phyloP scores from a whole-genome alignment of 2,113 vertebrate genomes.

The Pterophyllum scalare region DNA sequence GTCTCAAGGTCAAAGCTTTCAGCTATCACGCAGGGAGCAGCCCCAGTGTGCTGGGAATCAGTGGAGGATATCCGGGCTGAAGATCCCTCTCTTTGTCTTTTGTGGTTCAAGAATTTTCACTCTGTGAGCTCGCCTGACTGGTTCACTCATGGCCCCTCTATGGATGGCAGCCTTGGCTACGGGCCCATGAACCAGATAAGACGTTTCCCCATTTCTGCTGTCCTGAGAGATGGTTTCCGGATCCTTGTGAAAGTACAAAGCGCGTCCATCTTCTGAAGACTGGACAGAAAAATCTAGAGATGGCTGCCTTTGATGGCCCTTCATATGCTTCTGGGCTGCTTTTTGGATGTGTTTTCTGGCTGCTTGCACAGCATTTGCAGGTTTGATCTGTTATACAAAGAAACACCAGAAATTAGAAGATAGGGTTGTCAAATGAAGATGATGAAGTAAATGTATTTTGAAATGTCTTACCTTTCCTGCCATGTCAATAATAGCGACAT shows the following conservation, averaged over 20 bases:
- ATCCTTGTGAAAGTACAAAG: slow-evolving; percentile 83
- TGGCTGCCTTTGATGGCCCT: slow-evolving; percentile 88
- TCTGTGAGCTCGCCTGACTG: slow-evolving; percentile 82
- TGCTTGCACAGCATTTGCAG: slow-evolving; percentile 77
- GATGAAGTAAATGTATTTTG: background rate
- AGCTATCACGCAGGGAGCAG: slow-evolving; percentile 31
- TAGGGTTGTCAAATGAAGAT: background rate
- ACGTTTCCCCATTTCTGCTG: slow-evolving; percentile 72
- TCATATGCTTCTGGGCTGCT: slow-evolving; percentile 77
- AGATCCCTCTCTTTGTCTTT: slow-evolving; percentile 75
- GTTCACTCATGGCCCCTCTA: slow-evolving; percentile 86
- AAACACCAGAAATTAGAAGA: background rate
- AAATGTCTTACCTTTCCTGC: slow-evolving; percentile 88
- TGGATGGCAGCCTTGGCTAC: slow-evolving; percentile 68
- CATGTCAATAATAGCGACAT: slow-evolving; percentile 88
- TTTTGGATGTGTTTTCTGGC: slow-evolving; percentile 78
- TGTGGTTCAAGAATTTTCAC: slow-evolving; percentile 82
- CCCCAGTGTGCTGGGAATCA: slow-evolving; percentile 51
- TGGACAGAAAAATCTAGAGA: slow-evolving; percentile 88
- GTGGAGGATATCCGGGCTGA: slow-evolving; percentile 86
- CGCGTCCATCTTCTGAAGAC: slow-evolving; percentile 83
- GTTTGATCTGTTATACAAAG: slow-evolving; percentile 69
- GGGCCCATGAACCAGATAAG: slow-evolving; percentile 48
- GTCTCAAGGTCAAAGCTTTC: slow-evolving; percentile 67
- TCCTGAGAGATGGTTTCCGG: slow-evolving; percentile 77